These are phyloP conservation scores for Drosophila meridionalis DNA, from an alignment of 2,888 invertebrate genomes.

Conservation along the genomic window DNA sequence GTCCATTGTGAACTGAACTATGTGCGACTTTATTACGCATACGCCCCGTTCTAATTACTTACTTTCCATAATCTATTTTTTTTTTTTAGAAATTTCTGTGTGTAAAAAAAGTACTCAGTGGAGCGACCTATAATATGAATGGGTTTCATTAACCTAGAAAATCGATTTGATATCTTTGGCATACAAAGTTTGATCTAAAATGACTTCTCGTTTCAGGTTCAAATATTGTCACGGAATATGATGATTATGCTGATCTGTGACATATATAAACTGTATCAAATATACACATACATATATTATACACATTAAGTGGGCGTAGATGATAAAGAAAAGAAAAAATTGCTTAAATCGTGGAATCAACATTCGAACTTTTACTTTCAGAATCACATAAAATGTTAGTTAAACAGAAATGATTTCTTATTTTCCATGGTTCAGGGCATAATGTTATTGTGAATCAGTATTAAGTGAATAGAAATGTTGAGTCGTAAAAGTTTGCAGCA, in stretches of 20 bases:
- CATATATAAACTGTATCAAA: background rate
- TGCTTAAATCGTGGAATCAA: no score
- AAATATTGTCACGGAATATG: no score
- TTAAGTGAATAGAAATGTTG: no score
- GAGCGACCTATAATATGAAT: background rate
- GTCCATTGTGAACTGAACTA: slow-evolving; percentile 20
- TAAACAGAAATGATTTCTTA: no score
- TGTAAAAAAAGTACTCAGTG: background rate
- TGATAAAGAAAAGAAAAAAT: no score
- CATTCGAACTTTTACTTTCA: no score
- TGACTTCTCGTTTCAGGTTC: background rate
- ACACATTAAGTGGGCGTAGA: background rate
- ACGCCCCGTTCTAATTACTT: slow-evolving; percentile 36
- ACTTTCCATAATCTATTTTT: slow-evolving; percentile 1
- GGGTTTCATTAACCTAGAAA: background rate
- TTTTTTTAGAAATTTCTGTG: background rate
- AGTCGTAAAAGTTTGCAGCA: no score
- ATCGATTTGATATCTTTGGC: slow-evolving; percentile 1
- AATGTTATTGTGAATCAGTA: no score
- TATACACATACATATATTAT: background rate
- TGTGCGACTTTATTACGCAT: slow-evolving; percentile 34
- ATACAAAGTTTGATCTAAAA: background rate
- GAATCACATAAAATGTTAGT: no score
- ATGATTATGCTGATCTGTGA: background rate
- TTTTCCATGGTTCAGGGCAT: no score